Evolutionary conservation across 2,888 invertebrate species (phyloP).

Genomic region (Scaeva pyrastri): DNA sequence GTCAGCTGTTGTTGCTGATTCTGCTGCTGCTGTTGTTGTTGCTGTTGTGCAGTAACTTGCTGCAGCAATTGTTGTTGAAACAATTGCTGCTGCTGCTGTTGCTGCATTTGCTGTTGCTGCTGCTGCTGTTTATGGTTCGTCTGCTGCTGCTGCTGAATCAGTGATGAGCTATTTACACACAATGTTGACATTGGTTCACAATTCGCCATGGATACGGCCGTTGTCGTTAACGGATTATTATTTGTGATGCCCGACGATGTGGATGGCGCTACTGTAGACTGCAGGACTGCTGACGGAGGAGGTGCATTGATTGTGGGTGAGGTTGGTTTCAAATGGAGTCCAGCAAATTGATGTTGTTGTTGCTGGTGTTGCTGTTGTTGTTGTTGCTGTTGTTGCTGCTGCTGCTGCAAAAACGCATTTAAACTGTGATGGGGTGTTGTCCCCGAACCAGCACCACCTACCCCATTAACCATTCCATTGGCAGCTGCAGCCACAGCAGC

Average conservation of each 20-base stretch:
- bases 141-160: slow-evolving; percentile 63
- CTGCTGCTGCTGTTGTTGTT: slow-evolving; percentile 74
- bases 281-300: slow-evolving; percentile 77
- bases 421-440: slow-evolving; percentile 78
- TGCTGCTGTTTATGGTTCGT: slow-evolving; percentile 57
- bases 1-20: slow-evolving; percentile 55
- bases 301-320: slow-evolving; percentile 79
- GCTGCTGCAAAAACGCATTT: slow-evolving; percentile 79
- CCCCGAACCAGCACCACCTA: slow-evolving; percentile 66
- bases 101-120: neutral
- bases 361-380: slow-evolving; percentile 80
- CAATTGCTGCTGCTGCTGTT: slow-evolving; percentile 77
- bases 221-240: slow-evolving; percentile 76
- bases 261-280: slow-evolving; percentile 72
- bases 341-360: slow-evolving; percentile 78
- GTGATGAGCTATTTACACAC: slow-evolving; percentile 76
- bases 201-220: slow-evolving; percentile 76
- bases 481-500: slow-evolving; percentile 76
- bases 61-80: slow-evolving; percentile 78
- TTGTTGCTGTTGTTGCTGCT: slow-evolving; percentile 80
- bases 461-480: slow-evolving; percentile 71
- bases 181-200: slow-evolving; percentile 77
- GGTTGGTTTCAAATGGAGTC: slow-evolving; percentile 70
- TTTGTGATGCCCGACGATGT: slow-evolving; percentile 76
- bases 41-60: slow-evolving; percentile 79